A percentile compares a stretch with the other conserved stretches of the same genome.
Evolutionary conservation across 2,888 invertebrate species (phyloP).

Genomic region (Clepsis dumicolana): DNA sequence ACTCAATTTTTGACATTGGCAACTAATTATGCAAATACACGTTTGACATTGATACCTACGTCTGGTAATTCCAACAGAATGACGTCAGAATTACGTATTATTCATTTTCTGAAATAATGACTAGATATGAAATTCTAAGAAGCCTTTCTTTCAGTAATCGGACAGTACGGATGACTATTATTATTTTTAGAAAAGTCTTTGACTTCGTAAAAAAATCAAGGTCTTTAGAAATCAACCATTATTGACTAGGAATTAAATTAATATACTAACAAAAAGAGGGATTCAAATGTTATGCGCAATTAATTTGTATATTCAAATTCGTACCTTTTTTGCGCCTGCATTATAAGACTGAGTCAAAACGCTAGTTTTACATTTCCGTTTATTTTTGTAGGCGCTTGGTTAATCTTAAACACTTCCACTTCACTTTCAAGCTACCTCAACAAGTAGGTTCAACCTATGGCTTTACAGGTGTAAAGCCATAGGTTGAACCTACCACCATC

Average conservation of each 20-base stretch:
- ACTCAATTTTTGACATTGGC: neutral
- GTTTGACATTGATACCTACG: neutral
- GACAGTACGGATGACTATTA: neutral
- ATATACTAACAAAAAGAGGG: neutral
- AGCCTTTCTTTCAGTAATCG: neutral
- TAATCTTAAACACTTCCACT: neutral
- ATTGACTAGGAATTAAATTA: neutral
- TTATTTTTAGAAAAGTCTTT: neutral
- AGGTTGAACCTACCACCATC: too few species aligned
- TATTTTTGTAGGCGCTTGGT: neutral
- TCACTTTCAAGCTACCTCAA: neutral
- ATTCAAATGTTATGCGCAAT: neutral
- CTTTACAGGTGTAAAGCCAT: too few species aligned
- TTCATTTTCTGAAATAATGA: neutral
- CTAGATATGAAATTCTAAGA: neutral
- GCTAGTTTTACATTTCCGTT: neutral
- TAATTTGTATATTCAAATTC: neutral
- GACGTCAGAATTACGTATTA: constrained; percentile 10
- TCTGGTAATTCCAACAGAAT: constrained; percentile 8
- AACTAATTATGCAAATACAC: constrained; percentile 15
- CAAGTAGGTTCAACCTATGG: neutral
- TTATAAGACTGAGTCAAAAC: constrained; percentile 7
- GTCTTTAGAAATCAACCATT: neutral
- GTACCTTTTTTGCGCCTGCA: constrained; percentile 7
- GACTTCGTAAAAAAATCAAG: neutral